These are phyloP conservation scores for Tragelaphus scriptus DNA, from an alignment of 2,113 vertebrate species.

Conservation along the genomic window DNA sequence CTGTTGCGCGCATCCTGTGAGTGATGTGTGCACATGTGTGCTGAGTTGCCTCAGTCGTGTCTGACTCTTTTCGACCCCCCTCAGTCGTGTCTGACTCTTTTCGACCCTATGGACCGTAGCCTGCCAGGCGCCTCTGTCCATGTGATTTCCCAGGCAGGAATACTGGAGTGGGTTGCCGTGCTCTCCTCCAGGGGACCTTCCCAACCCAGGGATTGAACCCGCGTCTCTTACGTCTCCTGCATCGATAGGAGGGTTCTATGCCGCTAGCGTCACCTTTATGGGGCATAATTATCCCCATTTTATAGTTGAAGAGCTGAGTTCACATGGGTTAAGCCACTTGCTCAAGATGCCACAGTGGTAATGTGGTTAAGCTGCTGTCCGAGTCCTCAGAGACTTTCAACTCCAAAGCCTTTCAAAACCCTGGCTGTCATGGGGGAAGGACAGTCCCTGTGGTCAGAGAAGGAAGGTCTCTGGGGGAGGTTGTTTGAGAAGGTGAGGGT, in stretches of 20 bases:
- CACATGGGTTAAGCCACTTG: neutral
- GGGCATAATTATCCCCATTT: neutral
- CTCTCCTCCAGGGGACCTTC: neutral
- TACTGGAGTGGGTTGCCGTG: neutral
- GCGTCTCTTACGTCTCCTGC: neutral
- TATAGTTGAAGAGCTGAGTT: neutral
- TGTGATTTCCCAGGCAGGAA: neutral
- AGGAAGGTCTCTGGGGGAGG: neutral
- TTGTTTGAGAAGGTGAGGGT: neutral
- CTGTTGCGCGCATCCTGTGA: neutral
- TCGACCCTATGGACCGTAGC: neutral
- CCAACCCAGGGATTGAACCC: neutral
- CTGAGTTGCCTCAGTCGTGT: neutral
- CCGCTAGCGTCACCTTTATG: rapidly evolving
- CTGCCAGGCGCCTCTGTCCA: neutral
- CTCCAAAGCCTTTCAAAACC: neutral
- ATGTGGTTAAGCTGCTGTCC: rapidly evolving
- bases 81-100: neutral
- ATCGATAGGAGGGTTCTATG: neutral
- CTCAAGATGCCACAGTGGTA: neutral
- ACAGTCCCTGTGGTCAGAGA: neutral
- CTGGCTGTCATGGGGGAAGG: neutral
- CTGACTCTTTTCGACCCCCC: neutral
- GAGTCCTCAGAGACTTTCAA: neutral
- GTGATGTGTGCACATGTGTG: neutral